Percentiles rank a stretch among this genome's conserved stretches.
These are phyloP conservation scores for Lithobates sylvaticus DNA, from an alignment of 2,797 vertebrate genomes.

Conservation along the genomic window DNA sequence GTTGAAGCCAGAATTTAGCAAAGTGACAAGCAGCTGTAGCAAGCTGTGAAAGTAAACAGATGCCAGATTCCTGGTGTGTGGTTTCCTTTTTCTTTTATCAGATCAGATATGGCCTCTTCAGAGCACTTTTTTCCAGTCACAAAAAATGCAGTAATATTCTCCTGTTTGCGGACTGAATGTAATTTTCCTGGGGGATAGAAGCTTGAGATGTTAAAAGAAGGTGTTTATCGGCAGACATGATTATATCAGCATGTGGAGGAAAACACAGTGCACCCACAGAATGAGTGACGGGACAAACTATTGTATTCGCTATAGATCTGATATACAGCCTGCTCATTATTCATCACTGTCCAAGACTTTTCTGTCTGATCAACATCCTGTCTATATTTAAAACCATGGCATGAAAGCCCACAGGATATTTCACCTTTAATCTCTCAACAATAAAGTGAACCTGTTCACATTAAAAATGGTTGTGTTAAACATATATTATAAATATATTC, in stretches of 20 bases:
- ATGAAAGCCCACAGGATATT: neutral
- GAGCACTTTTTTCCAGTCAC: slow-evolving; percentile 21
- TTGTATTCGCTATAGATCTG: neutral
- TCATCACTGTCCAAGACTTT: slow-evolving; percentile 14
- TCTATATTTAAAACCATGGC: neutral
- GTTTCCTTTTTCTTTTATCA: slow-evolving; percentile 51
- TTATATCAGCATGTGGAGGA: slow-evolving; percentile 38
- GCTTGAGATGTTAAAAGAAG: slow-evolving; percentile 44
- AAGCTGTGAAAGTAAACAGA: slow-evolving; percentile 42
- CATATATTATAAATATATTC: neutral
- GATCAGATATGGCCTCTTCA: slow-evolving; percentile 43
- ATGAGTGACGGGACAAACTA: slow-evolving; percentile 35
- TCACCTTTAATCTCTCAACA: neutral
- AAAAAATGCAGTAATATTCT: slow-evolving; percentile 48
- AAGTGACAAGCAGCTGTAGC: slow-evolving; percentile 11
- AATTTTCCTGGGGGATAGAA: slow-evolving; percentile 52
- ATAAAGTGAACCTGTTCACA: neutral
- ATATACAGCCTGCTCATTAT: neutral
- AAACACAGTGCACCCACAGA: slow-evolving; percentile 23
- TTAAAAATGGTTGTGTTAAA: neutral
- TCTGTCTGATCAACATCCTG: slow-evolving; percentile 6
- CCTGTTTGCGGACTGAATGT: slow-evolving; percentile 43
- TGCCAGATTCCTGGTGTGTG: slow-evolving; percentile 35
- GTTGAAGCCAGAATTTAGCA: neutral
- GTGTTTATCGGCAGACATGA: slow-evolving; percentile 50